phyloP scores from a whole-genome alignment of 92 coral and sea anemone genomes.

The Siderastrea radians region DNA sequence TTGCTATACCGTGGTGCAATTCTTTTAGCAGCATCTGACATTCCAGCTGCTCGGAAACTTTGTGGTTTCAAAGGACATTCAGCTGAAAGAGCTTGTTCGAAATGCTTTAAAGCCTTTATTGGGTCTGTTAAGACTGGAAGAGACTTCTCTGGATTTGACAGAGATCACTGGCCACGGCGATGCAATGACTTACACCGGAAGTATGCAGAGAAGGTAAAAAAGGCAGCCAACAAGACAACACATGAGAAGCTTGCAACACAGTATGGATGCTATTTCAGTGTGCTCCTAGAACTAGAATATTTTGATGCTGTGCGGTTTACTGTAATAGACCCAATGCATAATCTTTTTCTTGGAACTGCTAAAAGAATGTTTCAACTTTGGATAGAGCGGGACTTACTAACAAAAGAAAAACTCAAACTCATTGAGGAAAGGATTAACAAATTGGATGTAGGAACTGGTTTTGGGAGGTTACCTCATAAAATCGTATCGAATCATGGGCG shows the following conservation, averaged over 20 bases:
- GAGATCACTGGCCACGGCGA: conserved; percentile 38
- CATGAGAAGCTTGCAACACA: no score
- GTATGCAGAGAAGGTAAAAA: conserved; percentile 26
- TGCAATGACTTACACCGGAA: conserved; percentile 13
- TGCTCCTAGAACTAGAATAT: conserved; percentile 23
- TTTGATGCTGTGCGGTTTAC: conserved; percentile 47
- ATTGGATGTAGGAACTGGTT: conserved; percentile 22
- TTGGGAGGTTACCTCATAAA: conserved; percentile 49
- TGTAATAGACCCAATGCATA: conserved; percentile 48
- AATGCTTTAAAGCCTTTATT: conserved; percentile 44
- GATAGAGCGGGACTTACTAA: conserved; percentile 27
- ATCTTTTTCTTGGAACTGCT: conserved; percentile 47
- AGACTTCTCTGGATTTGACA: conserved; percentile 2
- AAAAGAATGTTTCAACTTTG: conserved; percentile 39
- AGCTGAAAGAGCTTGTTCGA: conserved; percentile 36
- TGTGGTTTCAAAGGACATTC: conserved; percentile 42
- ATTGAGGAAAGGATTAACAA: conserved; percentile 8
- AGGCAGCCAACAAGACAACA: neutral
- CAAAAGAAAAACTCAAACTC: conserved; percentile 17
- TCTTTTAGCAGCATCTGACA: neutral
- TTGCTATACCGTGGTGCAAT: conserved; percentile 21
- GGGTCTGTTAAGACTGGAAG: no score
- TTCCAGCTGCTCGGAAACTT: conserved; percentile 35
- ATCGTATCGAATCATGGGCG: conserved; percentile 53
- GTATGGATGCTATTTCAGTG: no score